Evolutionary conservation across 2,113 vertebrate genomes (phyloP), one percentile per base, ranked within the genome.

Genomic region (Sula dactylatra): DNA sequence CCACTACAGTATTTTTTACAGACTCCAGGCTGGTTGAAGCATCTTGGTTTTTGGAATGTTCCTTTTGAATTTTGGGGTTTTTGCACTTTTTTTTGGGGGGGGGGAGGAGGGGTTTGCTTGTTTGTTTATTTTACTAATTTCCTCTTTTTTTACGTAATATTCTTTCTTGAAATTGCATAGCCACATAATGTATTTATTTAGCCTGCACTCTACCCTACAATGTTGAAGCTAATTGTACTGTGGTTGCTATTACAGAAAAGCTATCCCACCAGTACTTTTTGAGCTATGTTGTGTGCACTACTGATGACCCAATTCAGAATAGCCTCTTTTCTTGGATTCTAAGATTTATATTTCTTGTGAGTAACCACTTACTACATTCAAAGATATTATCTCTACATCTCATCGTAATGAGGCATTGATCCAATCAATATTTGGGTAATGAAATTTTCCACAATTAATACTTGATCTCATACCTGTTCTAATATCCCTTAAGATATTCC

Each of bases 61-160:
- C 9, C 3, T 31, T 73, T 25, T 18, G 9, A 6, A 70, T 47
- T 77, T 84, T 12, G 3, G 6, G 13, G 10, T 3, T 88, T 88
- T 59, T 86, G 5, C 0, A 44, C 44, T 44, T 44, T 44, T 44
- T 44, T 26, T 66, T 58, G 29, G 6, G 6, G 9, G 8, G 17
- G 5, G 21, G 8, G 8, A 13, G 5, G 21, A 6, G 21, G 9
- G 40, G 13, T 20, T 27, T 27, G 2, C 44, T 4, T 7, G 3
- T 21, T 56, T 34, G 31, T 6, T 4, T 45, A 67, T 72, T 31
- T 65, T 26, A 77, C 2, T 26, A 29, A 24, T 66, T 6, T 8
- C 58, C 1, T 24, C 3, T 26, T 49, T 31, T 52, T 14, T 50
- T 19, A 9, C 19, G 27, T 64, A 61, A 73, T 32, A 7, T 14